phyloP scores from a whole-genome alignment of 2,113 vertebrate species.

The Equus przewalskii region DNA sequence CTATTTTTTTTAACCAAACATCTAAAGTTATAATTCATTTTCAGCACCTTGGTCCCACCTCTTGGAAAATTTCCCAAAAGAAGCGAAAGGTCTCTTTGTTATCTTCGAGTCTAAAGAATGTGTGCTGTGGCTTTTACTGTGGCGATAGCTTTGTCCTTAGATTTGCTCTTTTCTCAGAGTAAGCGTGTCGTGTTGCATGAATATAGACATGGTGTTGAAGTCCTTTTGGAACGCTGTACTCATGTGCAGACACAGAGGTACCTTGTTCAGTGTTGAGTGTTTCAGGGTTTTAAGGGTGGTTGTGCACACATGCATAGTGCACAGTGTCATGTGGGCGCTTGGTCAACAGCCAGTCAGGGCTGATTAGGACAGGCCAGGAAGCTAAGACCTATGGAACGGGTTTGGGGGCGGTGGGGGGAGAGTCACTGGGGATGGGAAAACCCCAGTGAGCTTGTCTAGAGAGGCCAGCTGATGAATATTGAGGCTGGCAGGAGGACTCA shows the following conservation, averaged over 20 bases:
- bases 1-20: background rate
- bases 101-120: background rate
- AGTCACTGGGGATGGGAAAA: too few species aligned
- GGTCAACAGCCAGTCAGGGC: background rate
- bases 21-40: background rate
- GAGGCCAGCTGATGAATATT: background rate
- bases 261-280: background rate
- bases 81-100: background rate
- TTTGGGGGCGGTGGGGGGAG: background rate
- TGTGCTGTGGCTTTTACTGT: background rate
- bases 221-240: background rate
- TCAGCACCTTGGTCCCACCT: background rate
- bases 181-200: accelerated
- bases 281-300: background rate
- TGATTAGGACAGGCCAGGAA: background rate
- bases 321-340: background rate
- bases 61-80: background rate
- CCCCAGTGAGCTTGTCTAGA: background rate
- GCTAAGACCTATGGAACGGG: accelerated
- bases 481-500: background rate
- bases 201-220: accelerated
- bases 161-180: background rate
- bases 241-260: background rate
- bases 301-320: accelerated
- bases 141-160: background rate